Base-by-base conservation (phyloP, 1,140 invertebrate genomes). In the Nomia melanderi region DNA sequence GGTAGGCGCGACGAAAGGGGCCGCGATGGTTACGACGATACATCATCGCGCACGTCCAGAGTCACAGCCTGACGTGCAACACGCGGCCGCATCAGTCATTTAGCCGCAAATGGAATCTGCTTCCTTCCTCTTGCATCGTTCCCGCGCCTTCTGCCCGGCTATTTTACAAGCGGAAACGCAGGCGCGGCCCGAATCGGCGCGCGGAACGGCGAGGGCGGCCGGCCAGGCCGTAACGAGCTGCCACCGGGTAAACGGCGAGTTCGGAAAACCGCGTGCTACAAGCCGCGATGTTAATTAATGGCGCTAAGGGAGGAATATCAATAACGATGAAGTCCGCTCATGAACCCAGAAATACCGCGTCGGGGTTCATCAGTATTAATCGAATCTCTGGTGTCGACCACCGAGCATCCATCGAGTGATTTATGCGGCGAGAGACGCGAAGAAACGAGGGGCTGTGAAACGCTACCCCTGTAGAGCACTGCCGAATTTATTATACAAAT, bases 41-140 rank as follows among this genome's bases (percentile, higher is more conserved):
- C 78, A 90, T 90, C 89, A 90, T 86, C 81, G 82, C 81, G 82
- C 84, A 89, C 87, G 89, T 90, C 89, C 84, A 87, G 83, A 89
- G 86, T 89, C 87, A 89, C 89, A 89, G 88, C 86, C 86, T 86
- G 84, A 82, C 81, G 83, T 75, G 83, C 67, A 86, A 87, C 85
- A 85, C 85, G 79, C 77, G 76, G 81, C 70, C 79, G 83, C 88
- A 90, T 91, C 90, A 89, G 88, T 91, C 89, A 91, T 91, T 91
- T 91, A 91, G 88, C 82, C 79, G 69, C 86, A 89, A 90, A 89
- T 89, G 88, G 82, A 89, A 87, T 85, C 83, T 87, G 85, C 85
- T 89, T 89, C 78, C 84, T 87, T 82, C 75, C 81, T 82, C 72
- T 78, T 72, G 80, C 77, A 78, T 77, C 78, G 77, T 81, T 85